phyloP scores from a whole-genome alignment of 2,797 vertebrate species.

The Acomys russatus region DNA sequence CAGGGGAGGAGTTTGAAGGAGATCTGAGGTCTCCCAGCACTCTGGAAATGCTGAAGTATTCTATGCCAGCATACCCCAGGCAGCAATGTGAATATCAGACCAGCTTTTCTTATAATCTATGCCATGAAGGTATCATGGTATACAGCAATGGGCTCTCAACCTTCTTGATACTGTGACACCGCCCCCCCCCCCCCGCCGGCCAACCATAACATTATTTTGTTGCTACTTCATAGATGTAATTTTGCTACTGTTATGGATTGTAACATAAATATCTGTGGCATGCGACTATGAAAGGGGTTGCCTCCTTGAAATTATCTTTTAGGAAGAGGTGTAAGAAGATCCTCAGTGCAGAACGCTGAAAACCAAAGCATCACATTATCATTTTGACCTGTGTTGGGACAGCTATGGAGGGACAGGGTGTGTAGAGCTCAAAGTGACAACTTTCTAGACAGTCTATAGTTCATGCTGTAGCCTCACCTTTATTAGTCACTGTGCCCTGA shows the following conservation, averaged over 20 bases:
- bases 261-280: neutral
- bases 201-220: neutral
- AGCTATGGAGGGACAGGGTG: neutral
- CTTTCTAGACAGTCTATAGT: neutral
- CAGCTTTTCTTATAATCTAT: neutral
- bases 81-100: neutral
- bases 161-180: neutral
- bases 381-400: neutral
- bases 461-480: neutral
- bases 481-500: neutral
- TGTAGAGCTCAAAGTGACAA: neutral
- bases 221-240: neutral
- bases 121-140: neutral
- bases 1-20: neutral
- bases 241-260: neutral
- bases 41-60: neutral
- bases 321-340: neutral
- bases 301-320: neutral
- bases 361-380: neutral
- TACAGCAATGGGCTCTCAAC: neutral
- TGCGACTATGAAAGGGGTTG: neutral
- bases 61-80: accelerated
- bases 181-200: too few species aligned
- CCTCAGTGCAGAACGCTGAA: neutral
- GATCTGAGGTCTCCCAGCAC: neutral